Evolutionary conservation across 2,888 invertebrate species (phyloP), one percentile per base, ranked within the genome.

Genomic region (Oscheius sp.): DNA sequence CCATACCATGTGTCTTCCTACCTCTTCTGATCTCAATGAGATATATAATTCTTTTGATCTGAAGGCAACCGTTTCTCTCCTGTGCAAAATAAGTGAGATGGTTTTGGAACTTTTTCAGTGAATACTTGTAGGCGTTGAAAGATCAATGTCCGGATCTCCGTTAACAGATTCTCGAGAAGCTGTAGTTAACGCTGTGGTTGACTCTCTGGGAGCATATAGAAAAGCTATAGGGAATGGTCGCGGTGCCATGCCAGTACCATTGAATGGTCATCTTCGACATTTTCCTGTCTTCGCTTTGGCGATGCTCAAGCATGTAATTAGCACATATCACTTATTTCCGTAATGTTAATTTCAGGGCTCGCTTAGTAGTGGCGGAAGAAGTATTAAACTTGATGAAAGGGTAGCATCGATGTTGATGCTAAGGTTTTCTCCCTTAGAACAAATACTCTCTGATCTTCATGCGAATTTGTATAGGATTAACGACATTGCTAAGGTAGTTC

Each of bases 111-210:
- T 35, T 16, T 13, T 58, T 82, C 35, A 89, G 93, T 6, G 9
- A 35, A 6, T 3, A 9, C 3, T 3, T 9, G 9, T 6, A 35
- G 94, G 96, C 77, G 96, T 95, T 75, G 98, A 99, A 90, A 92
- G 96, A 56, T 94, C 94, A 77, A 91, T 93, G 85, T 94, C 95
- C 29, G 95, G 86, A 21, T 76, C 78, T 18, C 75, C 81, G 6
- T 91, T 98, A 88, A 91, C 93, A 7, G 98, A 99, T 90, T 97
- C 98, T 0, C 92, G 96, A 53, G 99, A 99, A 89, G 99, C 98
- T 13, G 92, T 99, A 72, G 93, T 96, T 83, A 98, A 96, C 90
- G 96, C 95, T 27, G 95, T 94, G 0, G 93, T 95, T 74, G 99
- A 99, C 91, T 93, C 94, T 78, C 90, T 95, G 64, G 92, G 92